Evolutionary conservation across 2,113 vertebrate genomes (phyloP).

Genomic region (Tetraodon nigroviridis): DNA sequence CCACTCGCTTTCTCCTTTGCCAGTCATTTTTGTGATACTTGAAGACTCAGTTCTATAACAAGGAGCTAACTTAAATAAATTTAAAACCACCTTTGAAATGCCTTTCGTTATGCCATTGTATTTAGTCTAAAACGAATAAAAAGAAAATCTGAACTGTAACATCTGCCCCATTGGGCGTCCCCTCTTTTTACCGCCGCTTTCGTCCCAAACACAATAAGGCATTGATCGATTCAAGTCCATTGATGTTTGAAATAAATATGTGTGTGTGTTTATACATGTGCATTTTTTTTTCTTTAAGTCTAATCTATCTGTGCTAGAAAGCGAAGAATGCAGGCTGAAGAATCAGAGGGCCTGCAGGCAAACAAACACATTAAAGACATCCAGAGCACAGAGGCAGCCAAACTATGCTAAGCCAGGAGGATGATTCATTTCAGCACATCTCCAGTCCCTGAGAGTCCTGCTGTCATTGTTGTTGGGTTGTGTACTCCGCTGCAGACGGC

Average conservation of each 20-base stretch:
- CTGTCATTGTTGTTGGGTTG: conserved; percentile 58
- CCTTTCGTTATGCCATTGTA: conserved; percentile 76
- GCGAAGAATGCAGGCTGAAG: conserved; percentile 59
- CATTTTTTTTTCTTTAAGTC: neutral
- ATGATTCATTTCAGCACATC: conserved; percentile 76
- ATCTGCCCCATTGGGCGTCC: conserved; percentile 67
- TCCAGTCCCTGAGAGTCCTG: conserved; percentile 63
- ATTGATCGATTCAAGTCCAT: conserved; percentile 78
- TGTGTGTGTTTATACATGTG: conserved; percentile 28
- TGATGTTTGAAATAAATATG: conserved; percentile 72
- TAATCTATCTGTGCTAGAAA: conserved; percentile 67
- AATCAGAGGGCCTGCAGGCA: conserved; percentile 69
- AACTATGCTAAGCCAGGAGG: conserved; percentile 73
- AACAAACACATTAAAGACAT: conserved; percentile 69
- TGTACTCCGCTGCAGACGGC: conserved; percentile 49
- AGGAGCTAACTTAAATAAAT: conserved; percentile 78
- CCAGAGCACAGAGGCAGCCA: conserved; percentile 70
- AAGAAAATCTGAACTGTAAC: conserved; percentile 77
- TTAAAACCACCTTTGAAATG: conserved; percentile 76
- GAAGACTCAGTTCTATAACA: conserved; percentile 73
- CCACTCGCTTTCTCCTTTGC: conserved; percentile 59
- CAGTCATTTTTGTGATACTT: conserved; percentile 74
- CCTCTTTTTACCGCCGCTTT: conserved; percentile 53
- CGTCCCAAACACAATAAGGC: conserved; percentile 73
- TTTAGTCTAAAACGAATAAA: conserved; percentile 71